phyloP scores from a whole-genome alignment of 2,113 vertebrate species.

The Eclectus roratus region DNA sequence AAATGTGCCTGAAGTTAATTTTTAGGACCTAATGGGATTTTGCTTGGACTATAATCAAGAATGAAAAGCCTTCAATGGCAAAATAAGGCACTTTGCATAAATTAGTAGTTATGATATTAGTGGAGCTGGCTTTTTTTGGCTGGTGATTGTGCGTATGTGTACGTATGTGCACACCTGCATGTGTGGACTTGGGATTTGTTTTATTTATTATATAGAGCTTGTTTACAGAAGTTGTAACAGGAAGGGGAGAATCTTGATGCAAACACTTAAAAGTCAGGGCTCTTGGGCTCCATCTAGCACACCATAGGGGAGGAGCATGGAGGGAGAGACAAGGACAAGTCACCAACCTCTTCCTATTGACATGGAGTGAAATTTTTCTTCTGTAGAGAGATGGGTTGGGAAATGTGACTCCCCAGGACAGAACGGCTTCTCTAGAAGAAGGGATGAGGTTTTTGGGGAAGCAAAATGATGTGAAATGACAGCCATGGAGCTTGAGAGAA shows the following conservation, averaged over 20 bases:
- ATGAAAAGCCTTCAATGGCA: neutral
- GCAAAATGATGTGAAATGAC: neutral
- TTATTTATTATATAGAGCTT: neutral
- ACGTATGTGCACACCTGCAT: neutral
- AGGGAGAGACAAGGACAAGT: neutral
- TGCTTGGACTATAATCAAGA: conserved; percentile 1
- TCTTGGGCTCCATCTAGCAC: neutral
- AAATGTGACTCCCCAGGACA: neutral
- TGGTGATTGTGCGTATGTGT: neutral
- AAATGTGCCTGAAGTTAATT: conserved; percentile 49
- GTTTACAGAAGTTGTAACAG: neutral
- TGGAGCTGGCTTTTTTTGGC: neutral
- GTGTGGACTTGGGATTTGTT: neutral
- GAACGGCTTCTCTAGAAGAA: neutral
- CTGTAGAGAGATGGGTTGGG: neutral
- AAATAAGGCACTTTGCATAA: conserved; percentile 2
- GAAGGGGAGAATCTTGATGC: neutral
- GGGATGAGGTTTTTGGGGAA: neutral
- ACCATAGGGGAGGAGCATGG: fast-evolving
- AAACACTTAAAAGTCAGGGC: neutral
- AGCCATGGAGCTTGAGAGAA: neutral
- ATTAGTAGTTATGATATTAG: neutral
- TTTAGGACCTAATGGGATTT: conserved; percentile 43
- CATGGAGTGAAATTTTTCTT: neutral
- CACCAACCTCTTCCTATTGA: neutral